These are phyloP conservation scores for Ostrea denselamellosa DNA, from an alignment of 1,140 invertebrate genomes.

Conservation along the genomic window DNA sequence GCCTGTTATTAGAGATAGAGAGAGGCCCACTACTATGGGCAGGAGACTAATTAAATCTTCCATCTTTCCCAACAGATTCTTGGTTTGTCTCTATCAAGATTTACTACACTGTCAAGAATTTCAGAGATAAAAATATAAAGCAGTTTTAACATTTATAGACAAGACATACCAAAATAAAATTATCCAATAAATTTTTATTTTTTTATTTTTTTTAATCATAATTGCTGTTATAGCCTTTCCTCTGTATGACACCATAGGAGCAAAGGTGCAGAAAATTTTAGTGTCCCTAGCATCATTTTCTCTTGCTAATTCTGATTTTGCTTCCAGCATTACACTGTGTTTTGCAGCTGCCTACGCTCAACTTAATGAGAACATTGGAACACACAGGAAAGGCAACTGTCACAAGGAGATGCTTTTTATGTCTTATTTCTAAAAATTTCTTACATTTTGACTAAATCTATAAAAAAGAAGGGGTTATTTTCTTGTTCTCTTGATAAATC, in stretches of 20 bases:
- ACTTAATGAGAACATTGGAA: neutral
- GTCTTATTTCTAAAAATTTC: no score
- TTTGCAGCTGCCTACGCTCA: conserved; percentile 26
- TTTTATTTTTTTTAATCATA: neutral
- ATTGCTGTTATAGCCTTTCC: neutral
- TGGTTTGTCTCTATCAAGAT: neutral
- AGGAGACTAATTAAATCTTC: conserved; percentile 5
- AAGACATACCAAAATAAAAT: neutral
- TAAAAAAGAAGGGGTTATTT: no score
- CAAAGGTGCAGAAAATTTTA: neutral
- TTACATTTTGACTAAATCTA: no score
- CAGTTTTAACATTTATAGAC: neutral
- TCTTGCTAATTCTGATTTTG: neutral
- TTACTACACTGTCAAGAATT: neutral
- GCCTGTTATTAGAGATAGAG: neutral
- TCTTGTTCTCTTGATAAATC: no score
- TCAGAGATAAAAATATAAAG: neutral
- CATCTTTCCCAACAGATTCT: neutral
- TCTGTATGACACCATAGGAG: neutral
- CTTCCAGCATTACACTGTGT: neutral
- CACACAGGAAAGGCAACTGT: neutral
- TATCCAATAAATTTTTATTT: neutral
- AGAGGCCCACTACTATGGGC: neutral
- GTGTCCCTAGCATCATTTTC: neutral
- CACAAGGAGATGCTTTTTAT: neutral